Conservation (phyloP, 2,888 invertebrate genomes). For the Artemia sinica region DNA sequence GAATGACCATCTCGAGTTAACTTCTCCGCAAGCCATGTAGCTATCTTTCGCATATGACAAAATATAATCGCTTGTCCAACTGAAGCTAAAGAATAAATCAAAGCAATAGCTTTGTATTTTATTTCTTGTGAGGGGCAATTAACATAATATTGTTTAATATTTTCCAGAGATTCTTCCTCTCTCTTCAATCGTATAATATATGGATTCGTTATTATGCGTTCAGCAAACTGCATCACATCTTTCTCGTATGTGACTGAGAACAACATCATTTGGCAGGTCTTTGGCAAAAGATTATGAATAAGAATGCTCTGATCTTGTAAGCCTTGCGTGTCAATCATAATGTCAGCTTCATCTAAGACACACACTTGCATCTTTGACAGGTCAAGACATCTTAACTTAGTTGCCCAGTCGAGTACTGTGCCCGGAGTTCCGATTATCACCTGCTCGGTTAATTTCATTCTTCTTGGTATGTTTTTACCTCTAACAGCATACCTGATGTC, state of each 20-base stretch:
- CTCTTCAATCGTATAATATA: conserved; percentile 65
- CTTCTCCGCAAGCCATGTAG: conserved; percentile 69
- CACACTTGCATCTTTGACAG: conserved; percentile 74
- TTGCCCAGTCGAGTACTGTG: conserved; percentile 83
- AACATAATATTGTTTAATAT: conserved; percentile 93
- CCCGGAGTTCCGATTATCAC: conserved; percentile 96
- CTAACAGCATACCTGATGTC: conserved; percentile 79
- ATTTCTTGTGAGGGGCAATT: conserved; percentile 63
- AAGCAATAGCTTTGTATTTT: conserved; percentile 81
- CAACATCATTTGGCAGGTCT: conserved; percentile 86
- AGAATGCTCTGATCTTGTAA: conserved; percentile 91
- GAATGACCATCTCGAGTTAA: conserved; percentile 79
- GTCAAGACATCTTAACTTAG: conserved; percentile 69
- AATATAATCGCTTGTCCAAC: conserved; percentile 97
- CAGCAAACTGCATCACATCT: conserved; percentile 89
- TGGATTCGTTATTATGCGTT: conserved; percentile 77
- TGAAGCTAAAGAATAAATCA: conserved; percentile 87
- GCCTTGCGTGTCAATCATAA: conserved; percentile 96
- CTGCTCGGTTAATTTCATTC: too few relatives aligned
- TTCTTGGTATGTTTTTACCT: conserved; percentile 73
- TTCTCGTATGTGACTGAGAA: conserved; percentile 94
- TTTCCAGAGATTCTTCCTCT: too few relatives aligned
- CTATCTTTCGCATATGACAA: conserved; percentile 74
- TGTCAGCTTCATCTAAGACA: conserved; percentile 96
- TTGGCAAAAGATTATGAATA: conserved; percentile 67